Evolutionary conservation across 2,888 invertebrate genomes (phyloP).

Genomic region (Leptopilina syphax): DNA sequence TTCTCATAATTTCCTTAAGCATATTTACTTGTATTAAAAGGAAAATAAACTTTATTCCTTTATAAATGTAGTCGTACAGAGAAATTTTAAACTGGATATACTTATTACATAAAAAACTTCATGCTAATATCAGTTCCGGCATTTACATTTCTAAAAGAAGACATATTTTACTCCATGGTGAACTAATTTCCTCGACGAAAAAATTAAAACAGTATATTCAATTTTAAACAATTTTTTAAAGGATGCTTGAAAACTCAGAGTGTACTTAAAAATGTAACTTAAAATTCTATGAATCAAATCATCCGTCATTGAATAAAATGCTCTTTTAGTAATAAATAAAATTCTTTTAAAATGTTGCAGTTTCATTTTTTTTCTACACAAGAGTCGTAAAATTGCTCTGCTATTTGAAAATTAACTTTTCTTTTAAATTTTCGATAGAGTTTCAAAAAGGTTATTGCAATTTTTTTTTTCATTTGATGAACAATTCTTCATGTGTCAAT

Average conservation of each 20-base stretch:
- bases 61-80: not conserved
- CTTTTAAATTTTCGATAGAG: too few relatives aligned
- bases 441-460: too few relatives aligned
- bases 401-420: too few relatives aligned
- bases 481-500: too few relatives aligned
- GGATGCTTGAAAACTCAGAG: not conserved
- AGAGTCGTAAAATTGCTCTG: too few relatives aligned
- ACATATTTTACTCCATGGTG: not conserved
- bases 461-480: too few relatives aligned
- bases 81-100: slow-evolving; percentile 20
- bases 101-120: slow-evolving; percentile 25
- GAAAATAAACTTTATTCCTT: slow-evolving; percentile 3
- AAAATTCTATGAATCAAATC: not conserved
- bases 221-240: not conserved
- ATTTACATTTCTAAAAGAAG: slow-evolving; percentile 30
- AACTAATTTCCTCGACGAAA: not conserved
- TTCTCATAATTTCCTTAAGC: not conserved
- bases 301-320: too few relatives aligned
- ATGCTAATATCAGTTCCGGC: slow-evolving; percentile 32
- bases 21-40: slow-evolving; percentile 7
- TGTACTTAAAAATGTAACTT: not conserved
- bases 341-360: too few relatives aligned
- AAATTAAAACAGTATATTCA: slow-evolving; percentile 26
- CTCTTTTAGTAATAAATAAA: too few relatives aligned
- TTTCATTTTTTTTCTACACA: too few relatives aligned